Evolutionary conservation across 2,797 vertebrate species (phyloP).

Genomic region (Stomatorhinus walkeri): DNA sequence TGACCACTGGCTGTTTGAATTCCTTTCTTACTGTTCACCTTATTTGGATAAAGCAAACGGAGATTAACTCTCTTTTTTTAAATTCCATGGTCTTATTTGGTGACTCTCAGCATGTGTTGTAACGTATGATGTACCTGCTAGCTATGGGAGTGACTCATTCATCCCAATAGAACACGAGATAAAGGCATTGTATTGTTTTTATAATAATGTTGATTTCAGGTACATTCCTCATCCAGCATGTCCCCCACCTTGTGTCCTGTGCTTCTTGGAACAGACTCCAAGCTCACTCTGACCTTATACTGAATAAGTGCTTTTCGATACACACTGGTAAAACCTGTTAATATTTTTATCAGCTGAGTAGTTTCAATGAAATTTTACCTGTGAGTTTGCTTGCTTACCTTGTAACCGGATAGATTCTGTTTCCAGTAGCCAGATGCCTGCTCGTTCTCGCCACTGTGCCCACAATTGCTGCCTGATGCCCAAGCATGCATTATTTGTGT

Average conservation of each 20-base stretch:
- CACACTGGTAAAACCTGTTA: not conserved
- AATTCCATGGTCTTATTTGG: not conserved
- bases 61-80: not conserved
- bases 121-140: not conserved
- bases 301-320: not conserved
- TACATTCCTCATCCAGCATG: not conserved
- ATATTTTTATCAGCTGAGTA: not conserved
- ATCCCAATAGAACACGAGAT: not conserved
- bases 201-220: not conserved
- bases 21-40: not conserved
- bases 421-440: not conserved
- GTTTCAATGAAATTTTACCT: not conserved
- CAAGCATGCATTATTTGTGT: not conserved
- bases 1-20: not conserved
- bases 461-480: not conserved
- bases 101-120: not conserved
- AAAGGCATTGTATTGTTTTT: not conserved
- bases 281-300: not conserved
- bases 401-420: not conserved
- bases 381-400: not conserved
- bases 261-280: not conserved
- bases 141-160: not conserved
- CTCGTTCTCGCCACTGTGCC: not conserved
- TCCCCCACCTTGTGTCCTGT: not conserved
- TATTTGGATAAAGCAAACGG: not conserved